Base-by-base conservation (phyloP, 2,888 invertebrate species). In the Drosophila mettleri region DNA sequence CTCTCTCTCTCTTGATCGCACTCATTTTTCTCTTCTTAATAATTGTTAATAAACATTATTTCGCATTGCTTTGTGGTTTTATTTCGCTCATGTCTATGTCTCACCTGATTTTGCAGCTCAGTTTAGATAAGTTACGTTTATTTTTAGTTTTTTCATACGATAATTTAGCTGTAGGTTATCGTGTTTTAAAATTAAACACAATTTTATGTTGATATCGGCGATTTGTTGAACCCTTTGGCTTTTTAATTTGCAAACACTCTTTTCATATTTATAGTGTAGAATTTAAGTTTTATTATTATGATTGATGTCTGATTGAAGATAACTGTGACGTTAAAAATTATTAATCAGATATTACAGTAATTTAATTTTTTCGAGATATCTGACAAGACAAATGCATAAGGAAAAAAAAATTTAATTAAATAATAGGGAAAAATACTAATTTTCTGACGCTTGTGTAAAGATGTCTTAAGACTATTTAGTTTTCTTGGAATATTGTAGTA, bases 151-250 rank as follows among this genome's bases (percentile, higher is more conserved):
- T 6, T 2, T 20, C 14, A 2, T 14, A 24, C 33, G 54, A 43
- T 29, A 55, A 34, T 36, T 48, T 16, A 24, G 8, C 61, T 49
- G 22, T 22, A 9, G 33, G 70, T 86, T 83, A 86, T 83, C 86
- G 64, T 80, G 76, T 80, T 78, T 72, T 80, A 85, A 85, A 86
- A 71, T 80, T 83, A 80, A 78, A 65, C 76, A 71, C 84, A 73
- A 67, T 75, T 67, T 78, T 64, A 46, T 48, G 31, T 62, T 52
- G 39, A 60, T 63, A 45, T 48, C n/a, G 22, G 1, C 39, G 38
- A 43, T 48, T 20, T 33, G 14, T 22, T 22, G 16, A 18, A 7
- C 29, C 20, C 6, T 16, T 29, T 16, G 36, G 53, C 36, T 18
- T 51, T 46, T 66, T 69, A 63, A 76, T 76, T 76, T 66, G 49